Base-by-base conservation (phyloP, 2,888 invertebrate species). In the Andrena bucephala region DNA sequence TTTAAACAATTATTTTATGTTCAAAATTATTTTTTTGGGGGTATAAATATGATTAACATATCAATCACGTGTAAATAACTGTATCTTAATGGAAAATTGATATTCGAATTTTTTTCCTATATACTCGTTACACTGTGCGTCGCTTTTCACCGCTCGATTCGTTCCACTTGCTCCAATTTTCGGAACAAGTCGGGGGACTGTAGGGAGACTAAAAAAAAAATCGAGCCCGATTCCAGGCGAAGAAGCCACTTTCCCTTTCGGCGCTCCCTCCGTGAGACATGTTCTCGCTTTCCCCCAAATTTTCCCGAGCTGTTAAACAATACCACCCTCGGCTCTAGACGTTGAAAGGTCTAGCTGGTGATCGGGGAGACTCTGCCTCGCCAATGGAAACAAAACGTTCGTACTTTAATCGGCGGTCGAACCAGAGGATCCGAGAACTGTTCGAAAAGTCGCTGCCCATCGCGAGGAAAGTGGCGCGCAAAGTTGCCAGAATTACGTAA, bases 401-500 rank as follows among this genome's bases (percentile, higher is more conserved):
- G 16, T n/a, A 31, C 16, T 31, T 52, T 10, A 10, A 52, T 33
- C 60, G 50, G 7, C 13, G 29, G 54, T 29, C 36, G n/a, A 16
- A 31, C n/a, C 1, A 13, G 2, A n/a, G 24, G 16, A 42, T 42
- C 42, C 16, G 5, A 42, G 16, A 42, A 42, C 13, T 42, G 42
- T 16, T 42, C 42, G 16, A 42, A 42, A 42, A 42, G 42, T 42
- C 42, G 42, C 16, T 42, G 42, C 42, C 42, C 54, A 13, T 13
- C 33, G 52, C 42, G 70, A 57, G 54, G 52, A 83, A 77, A 83
- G 69, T 57, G 77, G 71, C 71, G 74, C 72, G 31, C 78, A 67
- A 78, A 84, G 74, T 84, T 79, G 74, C 68, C 67, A 54, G 79
- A 84, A 84, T 84, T 84, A 84, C 84, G 79, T 84, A 84, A 84